These are phyloP conservation scores for Cyphomyrus plagiostoma DNA, from an alignment of 2,113 vertebrate genomes.

Conservation along the genomic window DNA sequence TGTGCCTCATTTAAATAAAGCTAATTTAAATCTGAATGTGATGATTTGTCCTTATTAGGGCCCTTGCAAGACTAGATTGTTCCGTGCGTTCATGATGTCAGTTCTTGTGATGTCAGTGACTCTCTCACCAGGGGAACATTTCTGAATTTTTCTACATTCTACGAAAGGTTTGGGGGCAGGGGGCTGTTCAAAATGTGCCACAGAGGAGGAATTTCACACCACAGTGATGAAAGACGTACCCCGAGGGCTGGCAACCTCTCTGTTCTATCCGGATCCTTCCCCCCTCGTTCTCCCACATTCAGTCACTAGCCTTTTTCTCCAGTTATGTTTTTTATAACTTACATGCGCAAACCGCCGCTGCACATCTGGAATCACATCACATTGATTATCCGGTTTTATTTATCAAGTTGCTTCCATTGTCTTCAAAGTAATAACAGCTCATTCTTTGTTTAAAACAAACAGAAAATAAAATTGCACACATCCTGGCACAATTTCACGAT, in stretches of 20 bases:
- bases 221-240: conserved; percentile 50
- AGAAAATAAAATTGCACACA: neutral
- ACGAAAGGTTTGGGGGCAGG: neutral
- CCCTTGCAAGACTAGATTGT: neutral
- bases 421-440: neutral
- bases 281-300: neutral
- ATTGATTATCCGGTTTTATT: neutral
- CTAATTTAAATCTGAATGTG: neutral
- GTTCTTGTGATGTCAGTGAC: conserved; percentile 39
- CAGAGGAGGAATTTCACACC: conserved; percentile 60
- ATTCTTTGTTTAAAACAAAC: neutral
- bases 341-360: neutral
- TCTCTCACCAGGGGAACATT: conserved; percentile 39
- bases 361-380: neutral
- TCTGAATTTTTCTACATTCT: neutral
- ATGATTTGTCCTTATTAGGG: neutral
- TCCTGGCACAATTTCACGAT: neutral
- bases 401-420: neutral
- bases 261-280: conserved; percentile 28
- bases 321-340: neutral
- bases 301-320: neutral
- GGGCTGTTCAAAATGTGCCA: conserved; percentile 36
- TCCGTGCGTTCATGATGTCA: neutral
- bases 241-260: too few species aligned
- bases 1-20: neutral